A percentile compares a stretch with the other conserved stretches of the same genome.
These are phyloP conservation scores for Neodiprion lecontei DNA, from an alignment of 1,140 invertebrate genomes.

Conservation along the genomic window DNA sequence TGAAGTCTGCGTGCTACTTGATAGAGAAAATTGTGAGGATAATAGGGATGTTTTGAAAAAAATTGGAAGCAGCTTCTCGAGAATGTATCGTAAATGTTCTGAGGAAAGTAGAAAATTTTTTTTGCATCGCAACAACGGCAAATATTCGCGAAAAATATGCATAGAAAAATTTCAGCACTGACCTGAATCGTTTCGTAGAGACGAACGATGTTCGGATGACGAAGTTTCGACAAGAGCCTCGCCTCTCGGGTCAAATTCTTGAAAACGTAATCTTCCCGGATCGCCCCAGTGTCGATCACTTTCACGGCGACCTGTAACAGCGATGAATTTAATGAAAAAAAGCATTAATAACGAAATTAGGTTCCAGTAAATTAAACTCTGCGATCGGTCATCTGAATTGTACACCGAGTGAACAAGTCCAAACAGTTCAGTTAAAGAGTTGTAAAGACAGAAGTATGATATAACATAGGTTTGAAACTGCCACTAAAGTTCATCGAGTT, in stretches of 20 bases:
- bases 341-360: too few species aligned
- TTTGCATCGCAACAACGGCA: background rate
- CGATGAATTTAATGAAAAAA: background rate
- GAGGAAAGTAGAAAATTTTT: background rate
- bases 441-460: too few species aligned
- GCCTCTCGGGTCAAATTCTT: conserved; percentile 73
- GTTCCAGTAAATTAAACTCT: too few species aligned
- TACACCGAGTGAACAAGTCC: too few species aligned
- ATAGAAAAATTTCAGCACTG: conserved; percentile 28
- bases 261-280: conserved; percentile 73
- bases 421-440: too few species aligned
- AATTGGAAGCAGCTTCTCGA: background rate
- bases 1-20: too few species aligned
- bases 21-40: too few species aligned
- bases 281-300: conserved; percentile 71
- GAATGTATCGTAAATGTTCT: conserved; percentile 8
- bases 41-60: too few species aligned
- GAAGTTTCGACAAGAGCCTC: conserved; percentile 68
- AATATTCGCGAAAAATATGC: too few species aligned
- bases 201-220: conserved; percentile 72
- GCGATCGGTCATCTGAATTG: too few species aligned
- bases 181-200: conserved; percentile 77
- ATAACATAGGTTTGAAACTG: too few species aligned
- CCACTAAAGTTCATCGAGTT: too few species aligned
- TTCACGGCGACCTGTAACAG: conserved; percentile 73